Conservation (phyloP, 1,140 invertebrate species). For the Rhopalosiphum padi region DNA sequence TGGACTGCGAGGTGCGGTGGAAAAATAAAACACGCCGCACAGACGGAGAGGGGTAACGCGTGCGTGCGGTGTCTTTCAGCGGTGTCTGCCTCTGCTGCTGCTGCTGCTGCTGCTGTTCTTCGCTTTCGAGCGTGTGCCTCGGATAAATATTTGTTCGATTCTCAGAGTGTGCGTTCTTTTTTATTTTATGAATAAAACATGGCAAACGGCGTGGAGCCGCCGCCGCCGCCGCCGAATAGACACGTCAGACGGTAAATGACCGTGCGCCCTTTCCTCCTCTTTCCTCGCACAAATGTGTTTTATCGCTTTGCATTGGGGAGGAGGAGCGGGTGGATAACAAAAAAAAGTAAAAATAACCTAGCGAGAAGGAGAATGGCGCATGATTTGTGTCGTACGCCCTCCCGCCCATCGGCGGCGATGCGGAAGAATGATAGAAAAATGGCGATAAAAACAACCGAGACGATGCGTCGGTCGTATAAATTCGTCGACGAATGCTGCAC, state of each 20-base stretch:
- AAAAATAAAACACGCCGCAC: not conserved
- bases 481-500: not conserved
- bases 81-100: not conserved
- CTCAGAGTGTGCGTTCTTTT: not conserved
- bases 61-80: not conserved
- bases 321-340: not conserved
- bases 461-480: not conserved
- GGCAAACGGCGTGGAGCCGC: not conserved
- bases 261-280: not conserved
- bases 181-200: constrained; percentile 54
- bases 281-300: constrained; percentile 45
- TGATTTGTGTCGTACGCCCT: not conserved
- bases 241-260: constrained; percentile 56
- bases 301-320: constrained; percentile 24
- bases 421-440: not conserved
- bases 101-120: not conserved
- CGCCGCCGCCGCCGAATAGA: constrained; percentile 14
- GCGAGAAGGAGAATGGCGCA: not conserved
- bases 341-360: not conserved
- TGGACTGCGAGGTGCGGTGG: not conserved
- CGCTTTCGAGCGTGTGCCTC: not conserved
- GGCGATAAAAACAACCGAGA: constrained; percentile 27
- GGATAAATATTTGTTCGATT: constrained; percentile 52
- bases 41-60: no score
- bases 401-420: not conserved